phyloP scores from a whole-genome alignment of 2,113 vertebrate species.

The Oncorhynchus masou region DNA sequence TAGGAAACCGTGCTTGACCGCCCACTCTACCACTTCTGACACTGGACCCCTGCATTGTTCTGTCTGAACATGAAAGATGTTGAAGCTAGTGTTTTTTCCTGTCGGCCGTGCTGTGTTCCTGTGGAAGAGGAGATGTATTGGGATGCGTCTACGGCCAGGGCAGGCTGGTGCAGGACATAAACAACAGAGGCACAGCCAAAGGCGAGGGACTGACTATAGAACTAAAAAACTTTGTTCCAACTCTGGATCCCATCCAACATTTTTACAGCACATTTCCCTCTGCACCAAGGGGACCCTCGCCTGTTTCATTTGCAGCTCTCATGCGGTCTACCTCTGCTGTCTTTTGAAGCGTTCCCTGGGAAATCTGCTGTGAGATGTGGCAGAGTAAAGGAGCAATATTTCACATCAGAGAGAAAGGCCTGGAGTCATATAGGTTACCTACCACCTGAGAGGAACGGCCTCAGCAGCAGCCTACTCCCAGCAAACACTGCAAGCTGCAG shows the following conservation, averaged over 20 bases:
- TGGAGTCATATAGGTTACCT: constrained; percentile 11
- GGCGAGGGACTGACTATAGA: constrained; percentile 11
- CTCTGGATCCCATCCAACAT: constrained; percentile 47
- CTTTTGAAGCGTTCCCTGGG: constrained; percentile 52
- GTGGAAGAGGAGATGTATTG: constrained; percentile 23
- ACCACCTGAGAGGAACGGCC: constrained; percentile 12
- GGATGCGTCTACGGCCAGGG: constrained; percentile 31
- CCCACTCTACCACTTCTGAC: constrained; percentile 8
- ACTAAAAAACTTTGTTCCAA: constrained; percentile 29
- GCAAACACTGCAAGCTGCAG: background rate
- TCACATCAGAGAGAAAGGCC: constrained; percentile 41
- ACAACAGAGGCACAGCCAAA: constrained; percentile 4
- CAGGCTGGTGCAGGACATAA: background rate
- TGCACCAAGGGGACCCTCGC: constrained; percentile 39
- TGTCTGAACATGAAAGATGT: constrained; percentile 20
- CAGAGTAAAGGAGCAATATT: constrained; percentile 46
- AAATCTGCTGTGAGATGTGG: constrained; percentile 60
- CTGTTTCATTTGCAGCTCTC: constrained; percentile 64
- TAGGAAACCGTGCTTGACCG: constrained; percentile 26
- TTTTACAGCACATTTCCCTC: constrained; percentile 54
- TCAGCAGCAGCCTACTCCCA: background rate
- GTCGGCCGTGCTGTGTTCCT: constrained; percentile 24
- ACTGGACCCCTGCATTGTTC: constrained; percentile 33
- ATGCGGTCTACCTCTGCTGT: constrained; percentile 62
- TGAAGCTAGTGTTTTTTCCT: constrained; percentile 34